Conservation (phyloP, 1,140 invertebrate genomes). For the Aradophagus sp. region DNA sequence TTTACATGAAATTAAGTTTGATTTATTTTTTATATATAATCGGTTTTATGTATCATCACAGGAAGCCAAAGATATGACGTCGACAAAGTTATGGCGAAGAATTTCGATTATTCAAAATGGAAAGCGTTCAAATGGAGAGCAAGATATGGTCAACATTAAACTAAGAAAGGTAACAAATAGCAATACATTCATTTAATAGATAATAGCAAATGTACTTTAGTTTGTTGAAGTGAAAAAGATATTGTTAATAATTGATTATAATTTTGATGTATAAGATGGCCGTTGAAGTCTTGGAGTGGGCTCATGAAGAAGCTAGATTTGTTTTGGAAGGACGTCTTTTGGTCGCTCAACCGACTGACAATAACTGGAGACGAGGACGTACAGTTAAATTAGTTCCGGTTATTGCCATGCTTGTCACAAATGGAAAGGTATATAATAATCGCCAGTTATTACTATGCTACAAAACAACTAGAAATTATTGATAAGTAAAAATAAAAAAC, state of each 20-base stretch:
- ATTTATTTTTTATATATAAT: no score
- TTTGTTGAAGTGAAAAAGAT: no score
- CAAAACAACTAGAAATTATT: no score
- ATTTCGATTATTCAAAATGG: slow-evolving; percentile 86
- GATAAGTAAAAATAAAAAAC: no score
- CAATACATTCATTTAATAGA: slow-evolving; percentile 4
- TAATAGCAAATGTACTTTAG: no score
- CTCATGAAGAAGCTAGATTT: slow-evolving; percentile 91
- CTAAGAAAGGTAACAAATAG: slow-evolving; percentile 80
- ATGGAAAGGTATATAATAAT: slow-evolving; percentile 82
- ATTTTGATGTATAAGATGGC: no score
- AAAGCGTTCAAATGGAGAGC: slow-evolving; percentile 82
- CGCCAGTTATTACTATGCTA: no score
- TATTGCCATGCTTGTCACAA: slow-evolving; percentile 90
- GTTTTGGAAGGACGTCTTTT: slow-evolving; percentile 89
- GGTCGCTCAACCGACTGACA: slow-evolving; percentile 90
- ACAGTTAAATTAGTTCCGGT: slow-evolving; percentile 91
- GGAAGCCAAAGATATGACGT: slow-evolving; percentile 91
- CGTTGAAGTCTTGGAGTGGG: slow-evolving; percentile 93
- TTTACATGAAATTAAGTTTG: neutral
- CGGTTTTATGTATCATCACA: slow-evolving; percentile 66
- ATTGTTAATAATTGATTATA: no score
- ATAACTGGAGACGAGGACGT: slow-evolving; percentile 90
- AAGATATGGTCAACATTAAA: slow-evolving; percentile 90
- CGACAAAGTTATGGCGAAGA: slow-evolving; percentile 90